These are phyloP conservation scores for Andinoacara biseriatus DNA, from an alignment of 2,113 vertebrate genomes.

Conservation along the genomic window DNA sequence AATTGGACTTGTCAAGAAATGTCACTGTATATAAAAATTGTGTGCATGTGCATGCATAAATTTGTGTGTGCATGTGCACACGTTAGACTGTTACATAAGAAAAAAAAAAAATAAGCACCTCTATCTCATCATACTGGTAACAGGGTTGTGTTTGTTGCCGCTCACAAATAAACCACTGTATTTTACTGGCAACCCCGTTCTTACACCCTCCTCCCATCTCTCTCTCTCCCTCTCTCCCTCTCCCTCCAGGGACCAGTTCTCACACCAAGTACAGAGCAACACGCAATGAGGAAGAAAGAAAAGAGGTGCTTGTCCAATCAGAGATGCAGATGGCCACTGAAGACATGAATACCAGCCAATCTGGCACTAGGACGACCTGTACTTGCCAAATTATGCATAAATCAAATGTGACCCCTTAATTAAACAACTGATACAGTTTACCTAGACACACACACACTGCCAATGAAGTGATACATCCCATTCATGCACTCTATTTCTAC, in stretches of 20 bases:
- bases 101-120: conserved; percentile 17
- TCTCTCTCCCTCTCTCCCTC: neutral
- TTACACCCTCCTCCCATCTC: conserved; percentile 30
- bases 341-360: conserved; percentile 60
- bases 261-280: conserved; percentile 31
- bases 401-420: conserved; percentile 57
- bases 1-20: conserved; percentile 45
- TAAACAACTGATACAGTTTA: conserved; percentile 31
- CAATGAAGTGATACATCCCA: conserved; percentile 34
- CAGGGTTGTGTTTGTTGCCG: conserved; percentile 48
- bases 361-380: conserved; percentile 45
- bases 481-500: neutral
- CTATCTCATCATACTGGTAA: conserved; percentile 18
- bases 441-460: conserved; percentile 32
- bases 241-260: conserved; percentile 55
- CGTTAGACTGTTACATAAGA: conserved; percentile 25
- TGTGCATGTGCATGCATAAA: neutral
- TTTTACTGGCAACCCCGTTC: conserved; percentile 39
- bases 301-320: conserved; percentile 58
- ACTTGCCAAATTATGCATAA: conserved; percentile 41
- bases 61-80: neutral
- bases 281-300: conserved; percentile 61
- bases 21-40: conserved; percentile 14
- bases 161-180: conserved; percentile 37
- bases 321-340: conserved; percentile 60